Evolutionary conservation across 2,797 vertebrate genomes (phyloP), one percentile per base, ranked within the genome.

Genomic region (Cephalopachus bancanus): DNA sequence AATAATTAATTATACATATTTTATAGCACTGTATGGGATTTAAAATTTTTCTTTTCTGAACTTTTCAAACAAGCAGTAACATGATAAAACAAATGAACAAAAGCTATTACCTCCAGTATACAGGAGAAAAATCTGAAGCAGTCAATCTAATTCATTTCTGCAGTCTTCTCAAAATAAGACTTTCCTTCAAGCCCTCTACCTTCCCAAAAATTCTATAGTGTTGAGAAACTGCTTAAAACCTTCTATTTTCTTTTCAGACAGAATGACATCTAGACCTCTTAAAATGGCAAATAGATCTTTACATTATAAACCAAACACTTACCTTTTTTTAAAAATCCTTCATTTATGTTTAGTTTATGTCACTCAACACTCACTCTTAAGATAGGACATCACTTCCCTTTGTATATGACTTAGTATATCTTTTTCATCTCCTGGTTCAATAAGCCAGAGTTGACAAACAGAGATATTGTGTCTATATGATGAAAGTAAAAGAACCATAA

Each of bases 51-150:
- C 11, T 62, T 83, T 76, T 26, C n/a, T 3, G 96, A 85, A 75
- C 53, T 93, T 94, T 62, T 75, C 26, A 93, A 93, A 57, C 24
- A 64, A 79, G 76, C 10, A n/a, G 28, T 53, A 72, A 88, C 12
- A 67, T 44, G 30, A 69, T n/a, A 89, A 57, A 71, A 76, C 37
- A 37, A 37, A 37, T 37, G 37, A 37, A 37, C 37, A 37, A 37
- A 37, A 2, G 4, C 4, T 95, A 9, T 60, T 60, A 78, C 62
- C 16, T 59, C 5, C 28, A 30, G 49, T 72, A 20, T 2, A 65
- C 0, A 10, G 26, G 4, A 90, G 22, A 93, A 4, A 81, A 14
- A 28, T 28, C 30, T 53, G 22, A 87, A 44, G 12, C 4, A 67
- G 12, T 17, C 62, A 80, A 55, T 3, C 11, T 4, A n/a, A 2